Base-by-base conservation (phyloP, 2,797 vertebrate species). In the Pelobates cultripes region DNA sequence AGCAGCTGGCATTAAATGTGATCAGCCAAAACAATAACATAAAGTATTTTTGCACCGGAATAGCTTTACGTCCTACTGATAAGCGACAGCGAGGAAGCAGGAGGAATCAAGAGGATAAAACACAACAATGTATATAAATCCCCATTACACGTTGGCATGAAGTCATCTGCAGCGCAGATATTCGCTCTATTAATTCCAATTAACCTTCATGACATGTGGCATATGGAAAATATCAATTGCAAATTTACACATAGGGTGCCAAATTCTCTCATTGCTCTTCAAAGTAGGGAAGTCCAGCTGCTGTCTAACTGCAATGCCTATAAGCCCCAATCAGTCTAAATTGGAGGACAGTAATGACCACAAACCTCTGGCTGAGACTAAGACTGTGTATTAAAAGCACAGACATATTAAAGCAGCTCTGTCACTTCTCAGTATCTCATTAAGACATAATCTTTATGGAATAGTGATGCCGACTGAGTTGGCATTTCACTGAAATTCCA, bases 11-110 rank as follows among this genome's bases (percentile, higher is more conserved):
- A 42, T 40, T 64, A 7, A 40, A 64, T 10, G 12, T 51, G 40
- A 43, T 68, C 41, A 43, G 63, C 28, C 63, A 66, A 66, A 66
- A 66, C 28, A 66, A 61, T n/a, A 61, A 61, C 57, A 61, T 12
- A 61, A 61, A 61, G 5, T 51, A 51, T 5, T 57, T 7, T 14
- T 57, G 14, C 14, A 12, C 55, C 55, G 55, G 7, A 7, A 57
- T 57, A 57, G 4, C 9, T 12, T 15, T 12, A 12, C 13, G 55
- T 57, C 0, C 55, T 12, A 7, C 55, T 57, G 55, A 57, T 15
- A 12, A 57, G 55, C 5, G 47, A 51, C 10, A 51, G 47, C 5
- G 3, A 10, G 47, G 10, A 51, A 9, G 9, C 55, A 12, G 55
- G 55, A 14, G 55, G 14, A 12, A 12, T 57, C 8, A 14, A 12